Evolutionary conservation across 2,797 vertebrate genomes (phyloP), one percentile per base, ranked within the genome.

Genomic region (Aulostomus chinensis): DNA sequence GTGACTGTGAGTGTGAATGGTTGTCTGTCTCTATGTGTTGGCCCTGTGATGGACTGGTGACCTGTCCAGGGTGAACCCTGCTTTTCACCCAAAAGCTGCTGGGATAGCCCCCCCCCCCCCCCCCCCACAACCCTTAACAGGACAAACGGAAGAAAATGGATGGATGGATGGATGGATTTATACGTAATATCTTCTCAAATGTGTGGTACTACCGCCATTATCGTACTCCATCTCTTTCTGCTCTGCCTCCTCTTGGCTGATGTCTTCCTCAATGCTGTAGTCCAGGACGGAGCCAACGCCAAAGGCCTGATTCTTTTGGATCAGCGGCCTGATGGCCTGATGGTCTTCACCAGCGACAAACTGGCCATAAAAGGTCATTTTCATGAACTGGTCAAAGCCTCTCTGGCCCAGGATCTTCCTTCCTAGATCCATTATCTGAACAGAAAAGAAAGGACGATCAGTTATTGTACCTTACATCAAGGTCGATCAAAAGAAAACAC

Each of bases 291-390:
- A 92, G 37, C 96, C 93, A 7, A 97, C 93, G 0, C 95, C 94
- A 0, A 92, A 95, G 0, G 92, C 79, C 52, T 38, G 86, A 72
- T 98, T 94, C 80, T 84, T 93, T 63, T 51, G 89, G 48, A 98
- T 87, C 54, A 97, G 76, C 0, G 94, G 93, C 42, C 77, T 88
- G 73, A 97, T 97, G 68, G 91, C 80, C 28, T 89, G 67, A 60
- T 94, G 93, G 85, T 98, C 91, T 76, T 98, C 94, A 0, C 95
- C 94, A 0, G 94, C 96, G 52, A 96, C 95, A 85, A 98, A 97
- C 72, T 98, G 95, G 8, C 95, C 94, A 0, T 96, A 98, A 87
- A 98, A 95, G 0, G 94, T 95, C 90, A 94, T 87, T 89, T 96
- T 98, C 95, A 98, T 96, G 10, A 96, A 47, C 47, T 70, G 80